Evolutionary conservation across 23 tunicate species (phyloP), one percentile per base, ranked within the genome.

Genomic region (Clavelina lepadiformis): DNA sequence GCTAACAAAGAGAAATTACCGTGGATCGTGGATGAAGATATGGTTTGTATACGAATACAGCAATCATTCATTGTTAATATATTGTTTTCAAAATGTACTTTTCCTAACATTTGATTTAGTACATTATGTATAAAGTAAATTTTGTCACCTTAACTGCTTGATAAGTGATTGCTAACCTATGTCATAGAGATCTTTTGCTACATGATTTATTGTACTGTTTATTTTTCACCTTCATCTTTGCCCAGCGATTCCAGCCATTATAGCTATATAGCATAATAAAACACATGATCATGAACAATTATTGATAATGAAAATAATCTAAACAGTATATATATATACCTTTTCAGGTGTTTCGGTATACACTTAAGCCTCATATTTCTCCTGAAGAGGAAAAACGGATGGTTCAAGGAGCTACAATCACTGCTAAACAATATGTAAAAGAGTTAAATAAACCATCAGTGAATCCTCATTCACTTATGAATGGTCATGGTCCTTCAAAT

Each of bases 21-120:
- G 0, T 83, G 92, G 92, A 69, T 83, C 3, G 92, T 83, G 23
- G 56, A 68, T 33, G 74, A 83, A 47, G 55, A 68, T 20, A 56
- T 83, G 92, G 92, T 83, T 19, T 68, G 37, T 27, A 0, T 11
- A 65, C 45, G 28, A 15, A 28, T 25, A 13, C 0, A 8, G 49
- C 11, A 41, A 11, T 41, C 49, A 0, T 22, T 55, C 61, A 26
- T 15, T 11, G 11, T 41, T 15, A 41, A 41, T 15, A 41, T 41
- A 41, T 11, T 41, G 11, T 41, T 41, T 41, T 41, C 11, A 41
- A 41, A 11, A 11, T 41, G 49, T 8, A 15, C 15, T 41, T 41
- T 41, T 41, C 15, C n/a, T n/a, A n/a, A n/a, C n/a, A n/a, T n/a
- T n/a, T n/a, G n/a, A n/a, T n/a, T n/a, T n/a, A n/a, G n/a, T n/a